Evolutionary conservation across 2,113 vertebrate species (phyloP).

Genomic region (Coreoperca whiteheadi): DNA sequence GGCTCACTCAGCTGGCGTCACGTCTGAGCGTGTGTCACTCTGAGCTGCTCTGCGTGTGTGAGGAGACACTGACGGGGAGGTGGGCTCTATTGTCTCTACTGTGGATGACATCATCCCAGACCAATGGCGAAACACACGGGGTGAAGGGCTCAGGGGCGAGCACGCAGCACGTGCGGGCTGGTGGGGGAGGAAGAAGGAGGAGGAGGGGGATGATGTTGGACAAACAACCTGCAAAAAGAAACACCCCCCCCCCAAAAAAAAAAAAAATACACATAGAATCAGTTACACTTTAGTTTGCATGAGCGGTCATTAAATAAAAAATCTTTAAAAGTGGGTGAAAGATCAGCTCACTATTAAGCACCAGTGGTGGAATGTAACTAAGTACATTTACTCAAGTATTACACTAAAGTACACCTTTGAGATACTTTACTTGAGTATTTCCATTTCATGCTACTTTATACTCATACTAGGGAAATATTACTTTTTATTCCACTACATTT

Average conservation of each 20-base stretch:
- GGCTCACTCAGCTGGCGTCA: constrained; percentile 74
- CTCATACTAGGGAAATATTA: background rate
- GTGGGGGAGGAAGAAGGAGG: background rate
- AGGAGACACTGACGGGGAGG: constrained; percentile 70
- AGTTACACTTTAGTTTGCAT: too few species aligned
- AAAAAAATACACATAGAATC: too few species aligned
- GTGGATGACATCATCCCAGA: constrained; percentile 84
- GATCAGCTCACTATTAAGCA: too few species aligned
- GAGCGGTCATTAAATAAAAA: too few species aligned
- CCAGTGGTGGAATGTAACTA: too few species aligned
- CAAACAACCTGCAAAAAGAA: background rate
- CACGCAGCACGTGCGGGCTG: constrained; percentile 70
- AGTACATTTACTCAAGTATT: too few species aligned
- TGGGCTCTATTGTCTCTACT: constrained; percentile 80
- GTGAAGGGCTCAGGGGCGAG: constrained; percentile 63
- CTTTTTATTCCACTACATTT: background rate
- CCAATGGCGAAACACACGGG: constrained; percentile 76
- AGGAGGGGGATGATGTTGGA: background rate
- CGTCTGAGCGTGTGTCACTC: constrained; percentile 77
- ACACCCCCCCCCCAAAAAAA: too few species aligned
- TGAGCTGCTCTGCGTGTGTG: constrained; percentile 72
- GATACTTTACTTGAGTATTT: background rate
- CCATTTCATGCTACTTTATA: background rate
- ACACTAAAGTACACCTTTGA: background rate
- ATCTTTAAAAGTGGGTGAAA: background rate